phyloP scores from a whole-genome alignment of 1,140 invertebrate species.

The Ooceraea biroi region DNA sequence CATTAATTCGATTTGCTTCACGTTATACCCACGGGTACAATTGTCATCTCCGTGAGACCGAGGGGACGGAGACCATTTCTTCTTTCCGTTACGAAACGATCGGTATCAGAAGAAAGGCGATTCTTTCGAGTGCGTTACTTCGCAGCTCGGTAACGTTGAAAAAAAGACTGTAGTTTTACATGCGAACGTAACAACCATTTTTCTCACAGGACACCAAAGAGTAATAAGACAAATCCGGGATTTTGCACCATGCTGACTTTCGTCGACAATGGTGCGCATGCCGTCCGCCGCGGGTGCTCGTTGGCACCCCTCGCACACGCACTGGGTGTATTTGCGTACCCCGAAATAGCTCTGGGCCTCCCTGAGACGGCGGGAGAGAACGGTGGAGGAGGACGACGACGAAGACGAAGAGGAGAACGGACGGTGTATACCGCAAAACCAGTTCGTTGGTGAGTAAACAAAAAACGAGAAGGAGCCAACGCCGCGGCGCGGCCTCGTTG shows the following conservation, averaged over 20 bases:
- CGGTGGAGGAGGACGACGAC: conserved; percentile 69
- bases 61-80: neutral
- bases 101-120: no score
- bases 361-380: conserved; percentile 68
- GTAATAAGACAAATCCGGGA: neutral
- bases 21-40: conserved; percentile 49
- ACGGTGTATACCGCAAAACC: conserved; percentile 85
- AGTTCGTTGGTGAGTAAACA: conserved; percentile 87
- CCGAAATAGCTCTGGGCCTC: conserved; percentile 78
- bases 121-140: no score
- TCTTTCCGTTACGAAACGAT: neutral
- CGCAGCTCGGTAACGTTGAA: no score
- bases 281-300: conserved; percentile 39
- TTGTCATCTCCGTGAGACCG: conserved; percentile 40
- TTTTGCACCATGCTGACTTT: conserved; percentile 36
- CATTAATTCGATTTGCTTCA: conserved; percentile 61
- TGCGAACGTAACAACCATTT: no score
- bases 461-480: conserved; percentile 85
- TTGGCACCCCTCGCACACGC: conserved; percentile 82
- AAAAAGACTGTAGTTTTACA: no score
- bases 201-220: neutral
- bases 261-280: conserved; percentile 49
- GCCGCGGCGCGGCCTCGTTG: conserved; percentile 79
- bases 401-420: conserved; percentile 61
- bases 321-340: conserved; percentile 82